Evolutionary conservation across 2,888 invertebrate species (phyloP).

Genomic region (Amaurobius ferox): DNA sequence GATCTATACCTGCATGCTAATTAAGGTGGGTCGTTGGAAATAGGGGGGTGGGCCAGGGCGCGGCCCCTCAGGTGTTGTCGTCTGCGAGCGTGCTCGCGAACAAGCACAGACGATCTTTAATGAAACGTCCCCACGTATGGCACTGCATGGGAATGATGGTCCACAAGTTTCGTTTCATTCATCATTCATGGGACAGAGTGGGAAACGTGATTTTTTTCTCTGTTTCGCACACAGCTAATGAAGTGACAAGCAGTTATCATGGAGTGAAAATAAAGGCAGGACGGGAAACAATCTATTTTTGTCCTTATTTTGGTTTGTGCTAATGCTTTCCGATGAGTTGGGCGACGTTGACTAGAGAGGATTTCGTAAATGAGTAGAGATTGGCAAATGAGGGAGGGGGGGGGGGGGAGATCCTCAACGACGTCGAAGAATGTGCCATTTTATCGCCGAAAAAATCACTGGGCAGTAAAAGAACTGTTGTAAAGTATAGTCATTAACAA

Average conservation of each 20-base stretch:
- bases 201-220: neutral
- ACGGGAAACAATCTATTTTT: neutral
- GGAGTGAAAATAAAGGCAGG: neutral
- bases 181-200: neutral
- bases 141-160: neutral
- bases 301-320: neutral
- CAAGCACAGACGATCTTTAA: neutral
- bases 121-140: neutral
- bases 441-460: too few species aligned
- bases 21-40: constrained; percentile 3
- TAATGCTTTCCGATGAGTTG: too few species aligned
- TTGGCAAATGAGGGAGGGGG: too few species aligned
- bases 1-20: constrained; percentile 3
- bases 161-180: neutral
- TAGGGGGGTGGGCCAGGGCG: constrained; percentile 1
- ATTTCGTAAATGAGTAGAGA: too few species aligned
- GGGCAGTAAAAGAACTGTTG: too few species aligned
- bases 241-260: constrained; percentile 2
- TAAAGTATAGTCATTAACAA: too few species aligned
- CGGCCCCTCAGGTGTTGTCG: constrained; percentile 1
- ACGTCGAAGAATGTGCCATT: too few species aligned
- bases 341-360: too few species aligned
- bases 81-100: neutral
- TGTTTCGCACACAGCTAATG: neutral
- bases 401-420: too few species aligned